A percentile compares a stretch with the other conserved stretches of the same genome.
These are phyloP conservation scores for Abramis brama DNA, from an alignment of 2,113 vertebrate species.

Conservation along the genomic window DNA sequence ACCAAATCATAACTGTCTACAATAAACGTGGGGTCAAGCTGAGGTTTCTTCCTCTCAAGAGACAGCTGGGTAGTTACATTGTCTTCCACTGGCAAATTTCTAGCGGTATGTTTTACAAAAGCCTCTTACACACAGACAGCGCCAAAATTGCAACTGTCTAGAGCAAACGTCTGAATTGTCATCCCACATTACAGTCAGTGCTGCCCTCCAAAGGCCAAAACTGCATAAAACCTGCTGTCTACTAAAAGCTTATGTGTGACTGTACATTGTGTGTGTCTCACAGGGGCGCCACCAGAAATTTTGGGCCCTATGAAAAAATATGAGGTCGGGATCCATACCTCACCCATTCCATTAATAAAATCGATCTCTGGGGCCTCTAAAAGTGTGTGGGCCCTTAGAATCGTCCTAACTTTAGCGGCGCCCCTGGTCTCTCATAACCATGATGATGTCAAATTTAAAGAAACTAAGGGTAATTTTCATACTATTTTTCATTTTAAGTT, in stretches of 20 bases:
- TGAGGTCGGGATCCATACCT: too few relatives aligned
- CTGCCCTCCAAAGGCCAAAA: conserved; percentile 35
- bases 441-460: background rate
- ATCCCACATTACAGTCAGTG: background rate
- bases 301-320: too few relatives aligned
- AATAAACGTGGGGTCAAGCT: conserved; percentile 12
- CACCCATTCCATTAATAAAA: too few relatives aligned
- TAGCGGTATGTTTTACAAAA: conserved; percentile 13
- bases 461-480: background rate
- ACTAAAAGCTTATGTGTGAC: too few relatives aligned
- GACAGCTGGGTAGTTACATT: conserved; percentile 14
- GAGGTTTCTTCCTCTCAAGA: conserved; percentile 25
- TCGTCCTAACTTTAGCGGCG: too few relatives aligned
- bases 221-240: background rate
- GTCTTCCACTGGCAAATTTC: conserved; percentile 10
- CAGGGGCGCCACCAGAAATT: too few relatives aligned
- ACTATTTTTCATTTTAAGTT: background rate
- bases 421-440: background rate
- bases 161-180: background rate
- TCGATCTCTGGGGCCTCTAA: too few relatives aligned
- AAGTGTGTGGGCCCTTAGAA: too few relatives aligned
- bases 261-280: background rate
- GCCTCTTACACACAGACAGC: background rate
- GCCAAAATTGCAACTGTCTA: conserved; percentile 1
- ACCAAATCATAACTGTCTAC: conserved; percentile 16